These are phyloP conservation scores for Oithona nana DNA, from an alignment of 2,888 invertebrate species.

Conservation along the genomic window DNA sequence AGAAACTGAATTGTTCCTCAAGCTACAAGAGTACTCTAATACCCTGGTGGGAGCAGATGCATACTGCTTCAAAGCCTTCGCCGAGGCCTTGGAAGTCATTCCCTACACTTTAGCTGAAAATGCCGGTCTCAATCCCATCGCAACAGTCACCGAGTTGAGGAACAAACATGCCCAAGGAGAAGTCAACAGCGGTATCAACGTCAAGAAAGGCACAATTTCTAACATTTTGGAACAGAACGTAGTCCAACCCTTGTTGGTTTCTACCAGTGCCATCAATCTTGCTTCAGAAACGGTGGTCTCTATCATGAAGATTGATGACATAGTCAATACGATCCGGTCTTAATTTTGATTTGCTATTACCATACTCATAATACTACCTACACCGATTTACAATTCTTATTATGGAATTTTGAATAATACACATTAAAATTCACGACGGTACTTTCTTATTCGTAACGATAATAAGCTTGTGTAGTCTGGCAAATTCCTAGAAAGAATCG, in stretches of 20 bases:
- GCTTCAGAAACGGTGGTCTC: slow-evolving; percentile 92
- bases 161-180: slow-evolving; percentile 77
- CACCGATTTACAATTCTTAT: no score
- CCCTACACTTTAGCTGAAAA: slow-evolving; percentile 80
- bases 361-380: no score
- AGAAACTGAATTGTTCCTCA: slow-evolving; percentile 79
- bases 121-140: slow-evolving; percentile 76
- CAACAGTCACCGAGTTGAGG: slow-evolving; percentile 87
- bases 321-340: slow-evolving; percentile 43
- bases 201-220: slow-evolving; percentile 75
- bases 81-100: slow-evolving; percentile 84
- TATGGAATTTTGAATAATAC: no score
- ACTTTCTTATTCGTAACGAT: no score
- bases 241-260: slow-evolving; percentile 88
- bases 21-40: slow-evolving; percentile 58
- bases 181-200: slow-evolving; percentile 79
- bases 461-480: no score
- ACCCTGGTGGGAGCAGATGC: slow-evolving; percentile 76
- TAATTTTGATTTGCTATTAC: no score
- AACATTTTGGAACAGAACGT: slow-evolving; percentile 94
- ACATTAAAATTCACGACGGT: no score
- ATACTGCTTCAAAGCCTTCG: slow-evolving; percentile 84
- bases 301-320: slow-evolving; percentile 97
- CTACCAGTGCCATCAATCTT: slow-evolving; percentile 73
- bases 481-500: no score